Evolutionary conservation across 2,797 vertebrate species (phyloP), one percentile per base, ranked within the genome.

Genomic region (Petrocephalus schoutedeni): DNA sequence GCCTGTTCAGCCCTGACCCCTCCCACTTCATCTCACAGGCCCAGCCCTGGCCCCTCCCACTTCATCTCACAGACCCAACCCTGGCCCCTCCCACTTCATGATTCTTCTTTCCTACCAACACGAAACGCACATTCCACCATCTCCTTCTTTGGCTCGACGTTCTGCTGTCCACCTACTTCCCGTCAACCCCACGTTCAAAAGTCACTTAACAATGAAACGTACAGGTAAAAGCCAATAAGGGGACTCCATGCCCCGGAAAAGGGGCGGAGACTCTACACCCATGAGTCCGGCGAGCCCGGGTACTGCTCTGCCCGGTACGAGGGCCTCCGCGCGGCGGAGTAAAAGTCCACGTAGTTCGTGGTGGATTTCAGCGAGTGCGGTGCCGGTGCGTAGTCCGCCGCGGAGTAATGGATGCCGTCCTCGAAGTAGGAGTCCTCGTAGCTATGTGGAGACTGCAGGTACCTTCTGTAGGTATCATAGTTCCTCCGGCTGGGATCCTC

Each of bases 271-370:
- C 83, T 94, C 94, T 98, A 99, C 94, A 99, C 98, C 98, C 98
- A 99, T 58, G 98, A 99, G 94, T 99, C 98, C 0, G 98, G 98
- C 3, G 98, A 99, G 89, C 97, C 97, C 0, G 98, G 98, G 93
- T 99, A 99, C 93, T 98, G 98, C 93, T 99, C 98, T 36, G 97
- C 95, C 95, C 97, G 94, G 90, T 97, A 98, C 19, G 97, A 98
- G 93, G 97, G 97, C 94, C 95, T 94, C 90, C 96, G 96, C 89
- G 97, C 97, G 94, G 96, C 97, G 64, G 98, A 97, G 92, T 99
- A 99, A 95, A 99, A 98, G 96, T 99, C 98, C 94, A 98, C 97
- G 0, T 99, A 99, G 93, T 96, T 99, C 91, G 97, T 96, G 92
- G 95, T 94, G 67, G 97, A 96, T 95, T 99, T 99, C 91, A 98